A percentile compares a stretch with the other conserved stretches of the same genome.
phyloP scores from a whole-genome alignment of 2,113 vertebrate species.

The Catharus bicknelli region DNA sequence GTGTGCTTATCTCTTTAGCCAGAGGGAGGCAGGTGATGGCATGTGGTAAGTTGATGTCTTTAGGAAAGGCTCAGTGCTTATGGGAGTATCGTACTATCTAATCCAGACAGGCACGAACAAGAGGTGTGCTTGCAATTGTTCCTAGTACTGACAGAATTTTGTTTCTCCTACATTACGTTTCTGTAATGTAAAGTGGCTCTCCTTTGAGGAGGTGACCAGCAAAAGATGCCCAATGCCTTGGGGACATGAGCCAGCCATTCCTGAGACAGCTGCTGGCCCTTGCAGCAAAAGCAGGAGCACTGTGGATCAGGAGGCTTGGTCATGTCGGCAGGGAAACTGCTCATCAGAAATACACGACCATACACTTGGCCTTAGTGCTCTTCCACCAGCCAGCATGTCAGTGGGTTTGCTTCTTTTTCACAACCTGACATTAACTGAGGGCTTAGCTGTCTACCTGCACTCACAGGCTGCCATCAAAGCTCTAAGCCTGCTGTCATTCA shows the following conservation, averaged over 20 bases:
- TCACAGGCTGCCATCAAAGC: background rate
- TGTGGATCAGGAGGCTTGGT: background rate
- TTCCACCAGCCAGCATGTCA: background rate
- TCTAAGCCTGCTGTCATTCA: background rate
- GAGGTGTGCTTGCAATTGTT: accelerated
- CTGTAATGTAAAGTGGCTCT: background rate
- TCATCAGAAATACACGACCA: background rate
- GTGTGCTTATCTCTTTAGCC: background rate
- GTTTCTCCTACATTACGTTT: accelerated
- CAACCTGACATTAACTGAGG: background rate
- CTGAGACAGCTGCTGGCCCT: background rate
- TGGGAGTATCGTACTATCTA: background rate
- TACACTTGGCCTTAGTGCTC: accelerated
- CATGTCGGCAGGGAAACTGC: background rate
- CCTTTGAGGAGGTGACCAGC: background rate
- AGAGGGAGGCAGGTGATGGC: background rate
- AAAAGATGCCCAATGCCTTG: accelerated
- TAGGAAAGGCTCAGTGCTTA: background rate
- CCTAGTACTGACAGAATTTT: background rate
- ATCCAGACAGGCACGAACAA: background rate
- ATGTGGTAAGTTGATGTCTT: background rate
- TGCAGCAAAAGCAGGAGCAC: background rate
- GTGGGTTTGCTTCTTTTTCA: background rate
- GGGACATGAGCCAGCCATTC: background rate
- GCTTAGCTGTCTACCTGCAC: background rate